phyloP scores from a whole-genome alignment of 1,140 invertebrate genomes.

The Drosophila elegans region DNA sequence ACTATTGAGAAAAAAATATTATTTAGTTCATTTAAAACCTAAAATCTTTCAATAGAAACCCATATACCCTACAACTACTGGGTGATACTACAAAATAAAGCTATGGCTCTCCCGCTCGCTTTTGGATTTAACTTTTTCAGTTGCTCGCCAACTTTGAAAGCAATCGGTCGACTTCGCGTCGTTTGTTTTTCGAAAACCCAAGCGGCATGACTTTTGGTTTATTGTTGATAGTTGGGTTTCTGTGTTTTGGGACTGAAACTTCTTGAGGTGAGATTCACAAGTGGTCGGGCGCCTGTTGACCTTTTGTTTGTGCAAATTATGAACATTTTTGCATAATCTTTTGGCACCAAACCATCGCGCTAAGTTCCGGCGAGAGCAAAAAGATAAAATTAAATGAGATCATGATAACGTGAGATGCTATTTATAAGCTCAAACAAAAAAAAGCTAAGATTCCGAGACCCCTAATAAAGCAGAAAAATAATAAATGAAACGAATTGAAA shows the following conservation, averaged over 20 bases:
- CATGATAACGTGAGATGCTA: slow-evolving; percentile 58
- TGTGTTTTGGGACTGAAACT: slow-evolving; percentile 30
- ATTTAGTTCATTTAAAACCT: too few relatives aligned
- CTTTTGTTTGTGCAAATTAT: slow-evolving; percentile 60
- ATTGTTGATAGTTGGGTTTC: slow-evolving; percentile 21
- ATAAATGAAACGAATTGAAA: slow-evolving; percentile 20
- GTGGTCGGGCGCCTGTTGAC: slow-evolving; percentile 52
- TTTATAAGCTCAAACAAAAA: slow-evolving; percentile 50
- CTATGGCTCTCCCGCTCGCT: slow-evolving; percentile 7
- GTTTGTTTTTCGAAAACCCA: slow-evolving; percentile 24
- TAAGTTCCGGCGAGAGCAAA: slow-evolving; percentile 37
- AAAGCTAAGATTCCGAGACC: slow-evolving; percentile 23
- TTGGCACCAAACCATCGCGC: slow-evolving; percentile 12
- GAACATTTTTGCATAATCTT: slow-evolving; percentile 68
- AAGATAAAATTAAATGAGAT: slow-evolving; percentile 64
- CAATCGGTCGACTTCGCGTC: slow-evolving; percentile 41
- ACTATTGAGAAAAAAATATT: too few relatives aligned
- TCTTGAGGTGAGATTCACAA: slow-evolving; percentile 50
- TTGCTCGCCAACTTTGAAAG: slow-evolving; percentile 57
- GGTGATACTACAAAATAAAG: slow-evolving; percentile 6
- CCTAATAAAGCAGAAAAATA: slow-evolving; percentile 11
- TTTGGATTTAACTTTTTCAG: slow-evolving; percentile 45
- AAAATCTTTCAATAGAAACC: neutral
- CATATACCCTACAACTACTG: neutral
- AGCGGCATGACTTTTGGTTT: slow-evolving; percentile 51